Evolutionary conservation across 1,140 invertebrate genomes (phyloP), one percentile per base, ranked within the genome.

Genomic region (Musca vetustissima): DNA sequence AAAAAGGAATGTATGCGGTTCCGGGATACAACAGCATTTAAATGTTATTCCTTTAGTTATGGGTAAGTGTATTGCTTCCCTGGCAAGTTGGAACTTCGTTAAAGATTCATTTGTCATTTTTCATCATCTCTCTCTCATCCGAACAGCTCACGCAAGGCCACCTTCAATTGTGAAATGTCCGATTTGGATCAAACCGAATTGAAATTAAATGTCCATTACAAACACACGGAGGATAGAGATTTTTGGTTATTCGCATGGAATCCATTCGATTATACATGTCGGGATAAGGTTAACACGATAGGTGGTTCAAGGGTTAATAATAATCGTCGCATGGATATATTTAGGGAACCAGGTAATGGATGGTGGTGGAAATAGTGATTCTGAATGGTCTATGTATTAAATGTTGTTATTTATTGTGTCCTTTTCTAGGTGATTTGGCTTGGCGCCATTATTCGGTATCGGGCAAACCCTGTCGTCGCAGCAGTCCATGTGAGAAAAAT

Each of bases 381-480:
- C n/a, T 43, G 14, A 59, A 32, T 1, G 13, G 22, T 21, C 32
- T 19, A 53, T 36, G 15, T n/a, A 36, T n/a, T n/a, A n/a, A n/a
- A n/a, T n/a, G n/a, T n/a, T 67, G 13, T 24, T 49, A 9, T 11
- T 49, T 14, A 0, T 65, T 1, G 47, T 48, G 19, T 47, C n/a
- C 21, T 52, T 19, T 22, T 48, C 28, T 75, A 79, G 83, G 82
- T 57, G 78, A 80, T 65, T 72, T 80, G 36, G 78, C 88, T n/a
- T 92, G 90, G 87, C 85, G 86, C 55, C 87, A 88, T 69, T 93
- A 90, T 74, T 91, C 91, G 0, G 92, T 93, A 0, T 90, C 89
- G 49, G 92, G 92, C 4, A 88, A 88, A 73, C 91, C 91, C 1
- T 94, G 92, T 73, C 87, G 88, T 15, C 77, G 84, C 28, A 91